Evolutionary conservation across 2,888 invertebrate species (phyloP).

Genomic region (Eumacrocentrus americanus): DNA sequence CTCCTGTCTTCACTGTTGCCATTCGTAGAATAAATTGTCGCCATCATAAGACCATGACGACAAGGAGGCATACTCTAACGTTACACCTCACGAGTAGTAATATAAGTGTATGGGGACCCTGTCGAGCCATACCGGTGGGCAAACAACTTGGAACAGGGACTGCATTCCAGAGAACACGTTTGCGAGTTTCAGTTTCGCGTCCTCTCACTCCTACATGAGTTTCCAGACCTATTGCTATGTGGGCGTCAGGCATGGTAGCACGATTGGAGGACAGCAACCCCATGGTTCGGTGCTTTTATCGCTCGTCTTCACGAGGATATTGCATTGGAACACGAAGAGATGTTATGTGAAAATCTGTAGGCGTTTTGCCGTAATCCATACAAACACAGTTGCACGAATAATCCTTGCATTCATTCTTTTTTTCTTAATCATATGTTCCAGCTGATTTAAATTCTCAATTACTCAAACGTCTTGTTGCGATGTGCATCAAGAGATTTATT

Average conservation of each 20-base stretch:
- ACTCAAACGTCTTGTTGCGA: background rate
- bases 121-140: conserved; percentile 20
- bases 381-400: too few species aligned
- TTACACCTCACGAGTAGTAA: background rate
- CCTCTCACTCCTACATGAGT: conserved; percentile 12
- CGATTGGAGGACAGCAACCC: conserved; percentile 2
- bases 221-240: background rate
- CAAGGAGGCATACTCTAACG: too few species aligned
- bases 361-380: too few species aligned
- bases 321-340: too few species aligned
- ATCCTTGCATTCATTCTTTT: background rate
- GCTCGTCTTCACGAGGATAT: too few species aligned
- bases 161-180: conserved; percentile 56
- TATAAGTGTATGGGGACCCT: background rate
- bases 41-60: conserved; percentile 3
- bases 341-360: too few species aligned
- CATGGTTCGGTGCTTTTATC: too few species aligned
- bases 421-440: background rate
- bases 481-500: background rate
- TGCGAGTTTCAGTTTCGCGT: conserved; percentile 45
- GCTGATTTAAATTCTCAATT: background rate
- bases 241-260: too few species aligned
- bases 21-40: too few species aligned
- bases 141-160: conserved; percentile 36
- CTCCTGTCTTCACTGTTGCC: too few species aligned